phyloP scores from a whole-genome alignment of 1,140 invertebrate genomes.

The Charaxes varanes region DNA sequence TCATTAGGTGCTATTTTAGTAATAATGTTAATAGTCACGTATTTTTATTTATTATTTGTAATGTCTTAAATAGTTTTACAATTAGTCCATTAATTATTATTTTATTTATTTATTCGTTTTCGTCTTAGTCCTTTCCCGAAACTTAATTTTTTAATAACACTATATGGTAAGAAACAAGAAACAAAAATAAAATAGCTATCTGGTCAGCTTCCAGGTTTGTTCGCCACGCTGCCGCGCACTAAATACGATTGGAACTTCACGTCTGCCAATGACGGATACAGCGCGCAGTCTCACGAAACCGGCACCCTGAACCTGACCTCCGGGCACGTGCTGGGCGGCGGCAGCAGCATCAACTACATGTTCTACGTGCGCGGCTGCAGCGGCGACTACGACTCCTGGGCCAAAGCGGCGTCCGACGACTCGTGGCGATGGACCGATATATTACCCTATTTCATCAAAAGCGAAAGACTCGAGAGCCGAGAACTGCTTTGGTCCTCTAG shows the following conservation, averaged over 20 bases:
- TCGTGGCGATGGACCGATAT: constrained; percentile 23
- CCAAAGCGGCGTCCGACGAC: constrained; percentile 16
- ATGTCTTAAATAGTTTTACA: too few relatives aligned
- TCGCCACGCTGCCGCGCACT: constrained; percentile 21
- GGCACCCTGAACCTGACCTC: constrained; percentile 77
- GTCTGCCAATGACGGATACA: constrained; percentile 78
- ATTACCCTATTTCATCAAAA: constrained; percentile 26
- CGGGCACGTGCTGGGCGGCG: constrained; percentile 82
- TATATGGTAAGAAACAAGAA: too few relatives aligned
- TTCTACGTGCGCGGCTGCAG: constrained; percentile 26
- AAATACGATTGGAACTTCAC: constrained; percentile 82
- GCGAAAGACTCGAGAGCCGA: constrained; percentile 18
- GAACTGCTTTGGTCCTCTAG: constrained; percentile 12
- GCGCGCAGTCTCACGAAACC: constrained; percentile 76
- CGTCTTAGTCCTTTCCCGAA: too few relatives aligned
- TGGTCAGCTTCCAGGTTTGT: constrained; percentile 30
- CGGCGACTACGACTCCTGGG: constrained; percentile 27
- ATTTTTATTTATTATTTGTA: too few relatives aligned
- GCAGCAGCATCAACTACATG: constrained; percentile 85
- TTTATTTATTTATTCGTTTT: too few relatives aligned
- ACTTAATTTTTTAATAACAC: constrained; percentile 15
- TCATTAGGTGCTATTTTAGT: too few relatives aligned
- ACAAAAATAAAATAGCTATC: too few relatives aligned
- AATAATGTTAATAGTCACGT: too few relatives aligned
- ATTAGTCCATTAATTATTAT: too few relatives aligned